Evolutionary conservation across 2,888 invertebrate species (phyloP).

Genomic region (Herminia tarsipennalis): DNA sequence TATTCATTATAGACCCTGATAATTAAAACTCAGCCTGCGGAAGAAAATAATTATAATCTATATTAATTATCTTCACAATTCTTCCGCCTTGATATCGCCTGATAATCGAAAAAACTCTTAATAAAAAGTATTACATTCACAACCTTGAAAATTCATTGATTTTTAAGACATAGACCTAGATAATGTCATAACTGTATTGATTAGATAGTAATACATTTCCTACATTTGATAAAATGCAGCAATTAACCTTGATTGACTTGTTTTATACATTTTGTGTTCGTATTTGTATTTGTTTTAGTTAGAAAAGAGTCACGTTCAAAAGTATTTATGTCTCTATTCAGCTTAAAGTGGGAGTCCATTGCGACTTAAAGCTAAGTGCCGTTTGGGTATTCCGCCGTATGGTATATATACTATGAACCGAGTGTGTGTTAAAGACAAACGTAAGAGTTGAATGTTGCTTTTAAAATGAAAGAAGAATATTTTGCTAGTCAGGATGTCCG

Average conservation of each 20-base stretch:
- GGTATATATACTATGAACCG: too few species aligned
- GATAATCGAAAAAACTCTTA: slow-evolving; percentile 8
- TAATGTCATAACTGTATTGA: slow-evolving; percentile 24
- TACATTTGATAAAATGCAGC: slow-evolving; percentile 23
- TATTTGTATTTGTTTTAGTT: slow-evolving; percentile 10
- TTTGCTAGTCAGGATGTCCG: slow-evolving; percentile 13
- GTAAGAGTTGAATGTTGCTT: neutral
- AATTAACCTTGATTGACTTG: slow-evolving; percentile 17
- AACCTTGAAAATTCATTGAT: slow-evolving; percentile 37
- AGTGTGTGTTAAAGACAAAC: neutral
- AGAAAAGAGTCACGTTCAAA: neutral
- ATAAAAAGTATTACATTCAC: neutral
- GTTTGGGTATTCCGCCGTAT: too few species aligned
- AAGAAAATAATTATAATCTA: too few species aligned
- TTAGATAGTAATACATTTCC: slow-evolving; percentile 37
- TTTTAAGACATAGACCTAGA: slow-evolving; percentile 30
- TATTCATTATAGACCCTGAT: too few species aligned
- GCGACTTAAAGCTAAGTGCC: too few species aligned
- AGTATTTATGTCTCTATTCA: too few species aligned
- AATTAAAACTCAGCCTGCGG: too few species aligned
- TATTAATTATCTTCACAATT: slow-evolving; percentile 20
- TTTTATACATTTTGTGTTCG: slow-evolving; percentile 14
- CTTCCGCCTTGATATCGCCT: slow-evolving; percentile 5
- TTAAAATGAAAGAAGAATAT: slow-evolving; percentile 24
- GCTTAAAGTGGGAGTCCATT: too few species aligned